Conservation (phyloP, 30 jellyfish, hydroid and myxozoan genomes). For the Turritopsis rubra region DNA sequence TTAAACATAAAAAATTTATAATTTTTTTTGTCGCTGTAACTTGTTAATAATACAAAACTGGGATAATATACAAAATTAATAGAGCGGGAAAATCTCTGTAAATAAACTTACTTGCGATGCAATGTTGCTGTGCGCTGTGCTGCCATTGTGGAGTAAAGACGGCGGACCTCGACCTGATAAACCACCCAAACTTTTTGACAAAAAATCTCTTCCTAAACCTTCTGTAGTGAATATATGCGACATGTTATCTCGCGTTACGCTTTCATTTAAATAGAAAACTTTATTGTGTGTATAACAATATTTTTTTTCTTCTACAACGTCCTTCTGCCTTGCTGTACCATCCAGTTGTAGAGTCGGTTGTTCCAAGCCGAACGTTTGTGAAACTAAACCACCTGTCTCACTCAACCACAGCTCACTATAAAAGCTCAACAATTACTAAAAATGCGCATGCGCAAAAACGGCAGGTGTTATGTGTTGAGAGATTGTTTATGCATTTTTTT, state of each 20-base stretch:
- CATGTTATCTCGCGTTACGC: background rate
- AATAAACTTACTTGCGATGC: slow-evolving; percentile 31
- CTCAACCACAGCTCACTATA: slow-evolving; percentile 21
- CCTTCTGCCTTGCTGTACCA: slow-evolving; percentile 14
- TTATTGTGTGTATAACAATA: background rate
- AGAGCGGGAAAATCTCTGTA: background rate
- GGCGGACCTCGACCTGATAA: slow-evolving; percentile 32
- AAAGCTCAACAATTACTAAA: slow-evolving; percentile 9
- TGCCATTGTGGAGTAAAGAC: slow-evolving; percentile 34
- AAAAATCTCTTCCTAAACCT: slow-evolving; percentile 25
- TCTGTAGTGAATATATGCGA: slow-evolving; percentile 36
- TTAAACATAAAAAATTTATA: slow-evolving; percentile 28
- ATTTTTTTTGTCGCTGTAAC: slow-evolving; percentile 8
- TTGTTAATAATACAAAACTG: slow-evolving; percentile 22
- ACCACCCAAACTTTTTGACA: slow-evolving; percentile 37
- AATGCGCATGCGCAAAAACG: slow-evolving; percentile 36
- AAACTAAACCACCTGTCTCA: slow-evolving; percentile 29
- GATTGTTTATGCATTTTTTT: slow-evolving; percentile 17
- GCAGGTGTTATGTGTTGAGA: slow-evolving; percentile 31
- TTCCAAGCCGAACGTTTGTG: slow-evolving; percentile 20
- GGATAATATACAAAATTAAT: background rate
- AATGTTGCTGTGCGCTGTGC: slow-evolving; percentile 28
- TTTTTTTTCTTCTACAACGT: background rate
- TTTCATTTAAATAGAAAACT: background rate
- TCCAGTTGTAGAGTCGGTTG: background rate